Conservation (phyloP, 2,113 vertebrate species). For the Bos indicus region DNA sequence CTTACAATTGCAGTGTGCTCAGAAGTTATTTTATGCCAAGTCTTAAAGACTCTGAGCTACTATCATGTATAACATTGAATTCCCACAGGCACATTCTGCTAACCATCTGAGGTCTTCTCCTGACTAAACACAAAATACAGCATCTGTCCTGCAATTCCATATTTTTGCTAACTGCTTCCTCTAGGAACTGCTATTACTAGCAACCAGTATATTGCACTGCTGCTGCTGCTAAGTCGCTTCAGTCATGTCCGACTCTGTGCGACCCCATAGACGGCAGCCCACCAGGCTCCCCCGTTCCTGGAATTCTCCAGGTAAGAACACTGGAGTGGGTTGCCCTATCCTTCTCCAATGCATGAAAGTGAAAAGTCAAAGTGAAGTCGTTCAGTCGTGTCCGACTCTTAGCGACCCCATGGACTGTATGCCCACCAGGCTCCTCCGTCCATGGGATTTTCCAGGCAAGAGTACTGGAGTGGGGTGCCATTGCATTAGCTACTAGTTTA, state of each 20-base stretch:
- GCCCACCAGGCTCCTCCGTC: too few species aligned
- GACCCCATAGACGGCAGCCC: too few species aligned
- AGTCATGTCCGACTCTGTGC: too few species aligned
- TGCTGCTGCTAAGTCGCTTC: too few species aligned
- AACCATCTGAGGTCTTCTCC: neutral
- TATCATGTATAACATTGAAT: neutral
- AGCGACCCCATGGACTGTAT: too few species aligned
- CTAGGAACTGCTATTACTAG: neutral
- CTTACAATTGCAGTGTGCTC: neutral
- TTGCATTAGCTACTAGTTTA: neutral
- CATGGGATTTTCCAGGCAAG: too few species aligned
- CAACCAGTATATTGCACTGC: neutral
- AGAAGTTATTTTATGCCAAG: constrained; percentile 2
- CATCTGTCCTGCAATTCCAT: neutral
- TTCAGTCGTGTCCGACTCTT: too few species aligned
- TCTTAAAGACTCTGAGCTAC: neutral
- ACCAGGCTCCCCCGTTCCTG: too few species aligned
- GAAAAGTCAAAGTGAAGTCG: too few species aligned
- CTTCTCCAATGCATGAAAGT: too few species aligned
- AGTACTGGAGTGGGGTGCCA: neutral
- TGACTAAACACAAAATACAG: neutral
- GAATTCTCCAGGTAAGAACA: too few species aligned
- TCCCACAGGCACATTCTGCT: neutral
- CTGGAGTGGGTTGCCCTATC: too few species aligned
- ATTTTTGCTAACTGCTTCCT: neutral